Base-by-base conservation (phyloP, 2,888 invertebrate genomes). In the Brachycybe producta region DNA sequence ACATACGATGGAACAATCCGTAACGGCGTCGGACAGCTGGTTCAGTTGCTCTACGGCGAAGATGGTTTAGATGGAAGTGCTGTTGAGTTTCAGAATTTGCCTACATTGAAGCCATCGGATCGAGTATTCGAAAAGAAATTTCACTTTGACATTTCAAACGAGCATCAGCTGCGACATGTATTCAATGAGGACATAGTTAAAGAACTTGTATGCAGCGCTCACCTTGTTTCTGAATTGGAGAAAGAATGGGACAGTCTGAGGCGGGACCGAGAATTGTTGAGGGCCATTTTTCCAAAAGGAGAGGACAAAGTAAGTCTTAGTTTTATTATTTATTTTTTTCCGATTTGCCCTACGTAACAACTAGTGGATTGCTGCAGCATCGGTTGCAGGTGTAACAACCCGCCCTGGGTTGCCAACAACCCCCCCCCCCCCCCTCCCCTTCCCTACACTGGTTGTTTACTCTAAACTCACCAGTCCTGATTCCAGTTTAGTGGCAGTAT, bases 1-100 rank as follows among this genome's bases (percentile, higher is more conserved):
- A 84, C 91, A 67, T 99, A 99, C 64, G 99, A 99, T 63, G 97
- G 98, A 21, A 99, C 98, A 0, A 91, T 97, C 1, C 79, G 97
- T 67, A 97, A 97, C 67, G 90, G 90, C 0, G 90, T 91, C 0
- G 90, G 90, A 3, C 91, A 92, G 62, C 75, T 92, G 35, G 91
- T 92, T 69, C 92, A 92, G 75, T 75, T 97, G 64, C 80, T 94
- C 69, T 97, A 97, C 64, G 97, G 95, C 26, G 98, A 99, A 69
- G 98, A 99, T 61, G 98, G 98, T n/a, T 73, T 99, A 7, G 97
- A 95, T 61, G 98, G 91, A 30, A 88, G 88, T 70, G 81, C 84
- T 59, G 95, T 97, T 2, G 97, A 97, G 67, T 94, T 94, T 69
- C 97, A 98, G 68, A 82, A 81, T 59, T 69, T 99, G 59, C 91